Evolutionary conservation across 2,888 invertebrate genomes (phyloP), one percentile per base, ranked within the genome.

Genomic region (Acholoe squamosa): DNA sequence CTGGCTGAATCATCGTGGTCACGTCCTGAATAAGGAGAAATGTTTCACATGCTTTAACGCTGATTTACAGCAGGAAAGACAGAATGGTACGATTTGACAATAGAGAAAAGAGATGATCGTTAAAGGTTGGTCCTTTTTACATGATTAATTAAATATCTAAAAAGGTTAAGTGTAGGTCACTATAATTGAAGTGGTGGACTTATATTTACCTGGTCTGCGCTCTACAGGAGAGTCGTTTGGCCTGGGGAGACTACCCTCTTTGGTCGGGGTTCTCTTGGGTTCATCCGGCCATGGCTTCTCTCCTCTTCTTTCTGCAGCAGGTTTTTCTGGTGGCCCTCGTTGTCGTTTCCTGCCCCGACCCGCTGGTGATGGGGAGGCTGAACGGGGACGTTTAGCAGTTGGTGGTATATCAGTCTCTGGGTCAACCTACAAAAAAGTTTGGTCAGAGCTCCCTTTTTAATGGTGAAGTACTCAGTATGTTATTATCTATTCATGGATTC

Each of bases 281-380:
- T 76, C 89, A 67, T 76, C 89, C 25, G 67, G 19, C 89, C 76
- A 71, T 52, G 71, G 34, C 43, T 76, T 89, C 34, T 71, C 71
- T 19, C 89, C 28, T 89, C 89, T 76, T 71, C 89, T 89, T 28
- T 51, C 89, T 61, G 61, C 61, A 61, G 7, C 19, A 19, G 61
- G 54, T 54, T 80, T 89, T 10, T 89, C 89, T 12, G 77, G 25
- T 3, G 52, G 28, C 3, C 54, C 89, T 3, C 76, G 76, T 54
- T 54, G 77, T 52, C 89, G 76, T 28, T 89, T 76, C 34, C 77
- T 25, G 80, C 80, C 89, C 52, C 80, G 28, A 19, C 28, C 33
- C 22, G 33, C 52, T 0, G 89, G 77, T 54, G 86, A 56, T 14
- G 54, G 86, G 54, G 86, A 86, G 12, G 86, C 56, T 25, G 86